These are phyloP conservation scores for Cephalopholis sonnerati DNA, from an alignment of 2,113 vertebrate species.

Conservation along the genomic window DNA sequence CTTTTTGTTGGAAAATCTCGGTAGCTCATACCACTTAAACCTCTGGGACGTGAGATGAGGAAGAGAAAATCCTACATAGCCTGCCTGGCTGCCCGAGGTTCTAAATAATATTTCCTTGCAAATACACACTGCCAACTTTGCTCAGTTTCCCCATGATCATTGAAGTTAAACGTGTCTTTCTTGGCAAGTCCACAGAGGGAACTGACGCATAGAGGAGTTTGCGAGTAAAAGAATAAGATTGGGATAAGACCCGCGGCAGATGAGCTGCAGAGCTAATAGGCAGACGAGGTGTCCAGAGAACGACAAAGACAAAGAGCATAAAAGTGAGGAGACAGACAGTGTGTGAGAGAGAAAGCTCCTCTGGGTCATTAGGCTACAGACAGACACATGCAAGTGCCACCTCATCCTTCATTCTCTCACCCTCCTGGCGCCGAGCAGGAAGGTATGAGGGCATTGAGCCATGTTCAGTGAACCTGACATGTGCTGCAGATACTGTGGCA, in stretches of 20 bases:
- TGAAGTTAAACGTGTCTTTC: slow-evolving; percentile 56
- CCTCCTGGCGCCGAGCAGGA: slow-evolving; percentile 40
- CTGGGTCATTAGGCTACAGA: slow-evolving; percentile 78
- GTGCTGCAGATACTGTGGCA: slow-evolving; percentile 72
- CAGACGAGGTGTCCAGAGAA: slow-evolving; percentile 28
- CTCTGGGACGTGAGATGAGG: slow-evolving; percentile 63
- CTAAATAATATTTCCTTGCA: slow-evolving; percentile 63
- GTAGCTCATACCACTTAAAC: slow-evolving; percentile 59
- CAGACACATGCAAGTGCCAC: slow-evolving; percentile 72
- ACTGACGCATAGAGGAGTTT: slow-evolving; percentile 26
- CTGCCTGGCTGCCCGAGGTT: slow-evolving; percentile 32
- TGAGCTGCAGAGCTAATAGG: slow-evolving; percentile 39
- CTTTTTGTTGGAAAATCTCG: slow-evolving; percentile 60
- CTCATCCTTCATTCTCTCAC: slow-evolving; percentile 74
- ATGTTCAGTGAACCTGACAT: slow-evolving; percentile 74
- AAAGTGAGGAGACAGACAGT: slow-evolving; percentile 27
- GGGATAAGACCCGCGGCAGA: slow-evolving; percentile 28
- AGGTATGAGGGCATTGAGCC: slow-evolving; percentile 62
- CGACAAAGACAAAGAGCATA: slow-evolving; percentile 39
- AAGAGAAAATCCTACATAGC: slow-evolving; percentile 51
- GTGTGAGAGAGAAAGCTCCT: slow-evolving; percentile 44
- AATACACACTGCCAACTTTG: slow-evolving; percentile 55
- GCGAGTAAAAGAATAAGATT: slow-evolving; percentile 39
- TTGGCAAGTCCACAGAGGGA: slow-evolving; percentile 41
- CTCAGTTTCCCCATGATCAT: slow-evolving; percentile 55